Evolutionary conservation across 1,140 invertebrate genomes (phyloP).

Genomic region (Caerostris extrusa): DNA sequence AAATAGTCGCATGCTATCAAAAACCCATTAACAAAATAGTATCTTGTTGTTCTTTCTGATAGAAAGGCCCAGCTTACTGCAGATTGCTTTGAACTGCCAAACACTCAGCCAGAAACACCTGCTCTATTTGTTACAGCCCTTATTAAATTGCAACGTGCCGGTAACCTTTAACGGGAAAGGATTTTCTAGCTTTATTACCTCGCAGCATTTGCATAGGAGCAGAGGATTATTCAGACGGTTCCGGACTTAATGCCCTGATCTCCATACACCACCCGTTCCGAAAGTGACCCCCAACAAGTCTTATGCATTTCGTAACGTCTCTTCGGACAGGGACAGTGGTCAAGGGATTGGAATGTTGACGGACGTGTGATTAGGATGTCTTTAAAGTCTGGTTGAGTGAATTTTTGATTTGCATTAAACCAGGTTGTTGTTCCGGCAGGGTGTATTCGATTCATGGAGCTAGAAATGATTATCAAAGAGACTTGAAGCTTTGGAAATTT

Average conservation of each 20-base stretch:
- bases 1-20: background rate
- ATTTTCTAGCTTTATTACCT: slow-evolving; percentile 11
- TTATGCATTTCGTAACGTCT: background rate
- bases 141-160: background rate
- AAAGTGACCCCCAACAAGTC: background rate
- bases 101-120: background rate
- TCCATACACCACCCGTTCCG: background rate
- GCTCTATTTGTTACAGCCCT: slow-evolving; percentile 4
- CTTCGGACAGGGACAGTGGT: background rate
- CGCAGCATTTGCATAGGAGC: background rate
- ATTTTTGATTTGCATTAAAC: background rate
- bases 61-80: background rate
- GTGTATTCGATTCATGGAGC: background rate
- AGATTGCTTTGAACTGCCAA: background rate
- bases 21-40: background rate
- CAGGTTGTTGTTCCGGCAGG: background rate
- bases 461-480: background rate
- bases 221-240: background rate
- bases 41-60: background rate
- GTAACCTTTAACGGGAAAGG: slow-evolving; percentile 17
- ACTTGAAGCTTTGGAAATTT: background rate
- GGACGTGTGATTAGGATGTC: background rate
- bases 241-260: slow-evolving; percentile 19
- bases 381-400: background rate
- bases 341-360: background rate